These are phyloP conservation scores for Eudasyphora cyanicolor DNA, from an alignment of 2,888 invertebrate species.

Conservation along the genomic window DNA sequence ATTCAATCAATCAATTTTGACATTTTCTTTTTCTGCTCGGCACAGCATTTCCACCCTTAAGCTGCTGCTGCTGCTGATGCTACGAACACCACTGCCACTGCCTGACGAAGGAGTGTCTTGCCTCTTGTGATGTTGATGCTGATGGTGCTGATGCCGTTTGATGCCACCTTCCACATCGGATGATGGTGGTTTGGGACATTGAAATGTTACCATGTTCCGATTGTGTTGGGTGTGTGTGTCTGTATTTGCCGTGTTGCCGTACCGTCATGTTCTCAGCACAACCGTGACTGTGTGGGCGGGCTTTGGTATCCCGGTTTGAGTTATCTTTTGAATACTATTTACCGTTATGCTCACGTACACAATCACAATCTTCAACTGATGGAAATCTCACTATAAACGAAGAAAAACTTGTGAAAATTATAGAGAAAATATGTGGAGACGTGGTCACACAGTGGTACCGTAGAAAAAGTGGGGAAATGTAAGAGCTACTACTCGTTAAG, in stretches of 20 bases:
- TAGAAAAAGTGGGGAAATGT: neutral
- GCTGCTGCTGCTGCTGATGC: constrained; percentile 17
- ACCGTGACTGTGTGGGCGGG: constrained; percentile 51
- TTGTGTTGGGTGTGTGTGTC: constrained; percentile 62
- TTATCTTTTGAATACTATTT: constrained; percentile 68
- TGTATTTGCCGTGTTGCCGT: too few relatives aligned
- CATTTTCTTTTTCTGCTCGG: constrained; percentile 68
- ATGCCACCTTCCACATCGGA: constrained; percentile 40
- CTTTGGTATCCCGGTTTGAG: constrained; percentile 48
- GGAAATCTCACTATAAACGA: constrained; percentile 55
- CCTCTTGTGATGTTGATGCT: constrained; percentile 26
- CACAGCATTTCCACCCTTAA: constrained; percentile 63
- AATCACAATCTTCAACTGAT: constrained; percentile 71
- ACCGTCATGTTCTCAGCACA: too few relatives aligned
- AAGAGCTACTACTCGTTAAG: too few relatives aligned
- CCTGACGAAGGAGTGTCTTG: constrained; percentile 26
- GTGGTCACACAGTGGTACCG: neutral
- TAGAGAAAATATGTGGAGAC: neutral
- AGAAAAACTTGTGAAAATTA: constrained; percentile 43
- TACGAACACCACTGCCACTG: neutral
- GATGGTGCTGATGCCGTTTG: constrained; percentile 37
- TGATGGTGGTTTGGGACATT: constrained; percentile 38
- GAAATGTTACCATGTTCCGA: constrained; percentile 9
- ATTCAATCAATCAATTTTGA: constrained; percentile 79
- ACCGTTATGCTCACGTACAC: constrained; percentile 77